These are phyloP conservation scores for Clupea harengus DNA, from an alignment of 2,113 vertebrate genomes.

Conservation along the genomic window DNA sequence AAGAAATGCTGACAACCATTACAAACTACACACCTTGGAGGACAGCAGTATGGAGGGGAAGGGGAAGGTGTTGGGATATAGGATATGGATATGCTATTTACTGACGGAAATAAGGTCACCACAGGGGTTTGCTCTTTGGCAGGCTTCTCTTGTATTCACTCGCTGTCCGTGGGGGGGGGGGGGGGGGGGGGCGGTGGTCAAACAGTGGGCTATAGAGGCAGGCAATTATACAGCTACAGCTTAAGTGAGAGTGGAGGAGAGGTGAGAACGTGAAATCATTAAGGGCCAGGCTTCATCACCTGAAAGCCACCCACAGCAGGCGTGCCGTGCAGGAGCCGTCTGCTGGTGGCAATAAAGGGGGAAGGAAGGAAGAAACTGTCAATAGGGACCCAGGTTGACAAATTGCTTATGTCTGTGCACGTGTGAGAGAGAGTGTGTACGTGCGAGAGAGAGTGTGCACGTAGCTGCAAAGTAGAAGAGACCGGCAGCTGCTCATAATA, in stretches of 20 bases:
- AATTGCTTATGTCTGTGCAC: neutral
- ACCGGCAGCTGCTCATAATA: neutral
- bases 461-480: neutral
- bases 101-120: neutral
- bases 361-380: neutral
- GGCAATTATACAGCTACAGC: neutral
- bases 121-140: neutral
- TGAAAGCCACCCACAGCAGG: neutral
- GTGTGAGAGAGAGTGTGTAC: neutral
- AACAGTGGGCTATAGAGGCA: neutral
- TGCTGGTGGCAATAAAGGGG: neutral
- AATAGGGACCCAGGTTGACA: neutral
- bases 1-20: too few species aligned
- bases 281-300: neutral
- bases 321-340: neutral
- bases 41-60: neutral
- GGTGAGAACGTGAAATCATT: slow-evolving; percentile 4
- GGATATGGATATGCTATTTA: neutral
- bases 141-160: neutral
- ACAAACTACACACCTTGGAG: neutral
- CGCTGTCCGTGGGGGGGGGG: neutral
- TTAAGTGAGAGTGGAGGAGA: neutral
- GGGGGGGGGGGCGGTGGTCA: neutral
- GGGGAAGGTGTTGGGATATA: neutral
- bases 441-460: neutral